phyloP scores from a whole-genome alignment of 1,140 invertebrate species.

The Drosophila repletoides region DNA sequence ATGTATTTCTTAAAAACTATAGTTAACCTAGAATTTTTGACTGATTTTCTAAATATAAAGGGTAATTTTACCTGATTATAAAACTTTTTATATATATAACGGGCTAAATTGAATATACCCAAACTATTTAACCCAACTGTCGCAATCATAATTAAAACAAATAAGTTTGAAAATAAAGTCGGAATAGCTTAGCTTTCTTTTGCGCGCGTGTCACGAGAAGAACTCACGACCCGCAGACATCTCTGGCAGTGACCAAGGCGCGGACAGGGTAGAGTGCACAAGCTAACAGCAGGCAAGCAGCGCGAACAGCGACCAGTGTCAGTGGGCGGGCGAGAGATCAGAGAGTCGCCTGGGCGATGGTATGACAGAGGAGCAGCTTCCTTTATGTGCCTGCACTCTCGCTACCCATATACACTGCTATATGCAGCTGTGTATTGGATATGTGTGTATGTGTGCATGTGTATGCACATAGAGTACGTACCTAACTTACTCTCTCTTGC shows the following conservation, averaged over 20 bases:
- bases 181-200: no score
- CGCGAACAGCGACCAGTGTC: constrained; percentile 3
- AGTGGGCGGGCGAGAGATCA: constrained; percentile 40
- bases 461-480: neutral
- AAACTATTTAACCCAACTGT: no score
- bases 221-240: no score
- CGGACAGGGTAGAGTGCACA: constrained; percentile 69
- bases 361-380: constrained; percentile 23
- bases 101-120: no score
- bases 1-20: no score
- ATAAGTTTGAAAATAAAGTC: no score
- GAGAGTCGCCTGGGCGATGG: constrained; percentile 15
- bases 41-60: no score
- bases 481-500: constrained; percentile 35
- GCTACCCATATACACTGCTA: neutral
- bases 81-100: no score
- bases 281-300: constrained; percentile 45
- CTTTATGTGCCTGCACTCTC: constrained; percentile 13
- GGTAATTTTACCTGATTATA: no score
- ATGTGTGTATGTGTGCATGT: neutral
- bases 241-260: constrained; percentile 55
- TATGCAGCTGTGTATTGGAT: neutral
- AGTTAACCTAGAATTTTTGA: no score
- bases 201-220: no score
- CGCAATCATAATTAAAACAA: no score